These are phyloP conservation scores for Leptosomus discolor DNA, from an alignment of 2,113 vertebrate species.

Conservation along the genomic window DNA sequence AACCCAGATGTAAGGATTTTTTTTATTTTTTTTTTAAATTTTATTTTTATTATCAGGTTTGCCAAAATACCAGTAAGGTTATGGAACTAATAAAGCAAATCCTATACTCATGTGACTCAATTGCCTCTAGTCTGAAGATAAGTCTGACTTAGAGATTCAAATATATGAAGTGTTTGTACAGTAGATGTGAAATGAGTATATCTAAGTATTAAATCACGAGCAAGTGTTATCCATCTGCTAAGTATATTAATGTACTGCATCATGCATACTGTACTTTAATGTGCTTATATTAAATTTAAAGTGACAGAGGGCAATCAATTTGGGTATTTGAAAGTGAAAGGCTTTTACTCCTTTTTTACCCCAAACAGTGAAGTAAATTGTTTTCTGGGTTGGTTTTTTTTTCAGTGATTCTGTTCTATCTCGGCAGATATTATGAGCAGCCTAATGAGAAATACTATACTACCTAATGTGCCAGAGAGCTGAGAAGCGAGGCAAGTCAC, in stretches of 20 bases:
- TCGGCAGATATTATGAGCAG: not conserved
- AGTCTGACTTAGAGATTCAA: slow-evolving; percentile 39
- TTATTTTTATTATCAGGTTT: slow-evolving; percentile 14
- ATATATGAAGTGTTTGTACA: slow-evolving; percentile 62
- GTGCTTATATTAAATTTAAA: slow-evolving; percentile 25
- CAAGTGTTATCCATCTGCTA: slow-evolving; percentile 54
- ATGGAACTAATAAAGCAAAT: slow-evolving; percentile 62
- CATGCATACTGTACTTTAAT: not conserved
- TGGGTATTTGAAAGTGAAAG: not conserved
- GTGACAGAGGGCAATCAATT: slow-evolving; percentile 14
- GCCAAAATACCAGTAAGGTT: slow-evolving; percentile 54
- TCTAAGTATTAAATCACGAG: slow-evolving; percentile 27
- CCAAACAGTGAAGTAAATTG: not conserved
- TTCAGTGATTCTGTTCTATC: not conserved
- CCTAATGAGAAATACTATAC: not conserved
- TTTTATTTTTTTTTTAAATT: too few relatives aligned
- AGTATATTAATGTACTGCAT: slow-evolving; percentile 52
- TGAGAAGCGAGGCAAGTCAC: not conserved
- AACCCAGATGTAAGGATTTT: not conserved
- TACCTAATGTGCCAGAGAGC: not conserved
- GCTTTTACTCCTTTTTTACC: not conserved
- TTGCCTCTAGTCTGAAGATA: slow-evolving; percentile 45
- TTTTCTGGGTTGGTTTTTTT: not conserved
- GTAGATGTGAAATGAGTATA: slow-evolving; percentile 32
- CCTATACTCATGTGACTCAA: slow-evolving; percentile 26